Base-by-base conservation (phyloP, 1,140 invertebrate genomes). In the Drosophila melanica region DNA sequence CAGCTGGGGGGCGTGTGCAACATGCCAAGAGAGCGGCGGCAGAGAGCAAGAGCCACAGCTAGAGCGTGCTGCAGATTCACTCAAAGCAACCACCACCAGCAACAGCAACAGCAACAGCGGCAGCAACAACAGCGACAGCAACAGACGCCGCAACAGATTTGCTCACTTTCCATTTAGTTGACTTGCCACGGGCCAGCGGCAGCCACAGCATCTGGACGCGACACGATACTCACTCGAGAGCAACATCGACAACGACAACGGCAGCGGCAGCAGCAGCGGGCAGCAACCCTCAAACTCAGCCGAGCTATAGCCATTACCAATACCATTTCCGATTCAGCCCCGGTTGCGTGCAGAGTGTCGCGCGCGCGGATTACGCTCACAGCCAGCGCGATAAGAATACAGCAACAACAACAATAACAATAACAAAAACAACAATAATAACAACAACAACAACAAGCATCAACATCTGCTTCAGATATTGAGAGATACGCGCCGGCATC, bases 281-380 rank as follows among this genome's bases (percentile, higher is more conserved):
- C 14, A 53, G 42, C 77, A 76, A 81, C 79, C 78, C 78, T 70
- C 79, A 50, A 70, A 75, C 44, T 60, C 23, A 41, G 53, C 37
- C 42, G 58, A 37, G 47, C 41, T 37, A 42, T 23, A 35, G 16
- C 50, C 79, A 58, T 72, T 71, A 53, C 50, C 33, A 42, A 47
- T 23, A 35, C 18, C 42, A 80, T 85, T 85, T 85, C 77, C 81
- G 64, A 74, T 73, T 75, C 67, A 78, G 68, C 81, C 71, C 68
- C 79, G 63, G 20, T n/a, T 48, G 60, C 44, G 76, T 70, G 75
- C 68, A 67, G 65, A 57, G 53, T 81, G 79, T 81, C 58, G 71
- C 80, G 80, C 79, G 75, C 77, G 70, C 72, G 82, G 82, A 86
- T 86, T 86, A 86, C 82, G 82, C 79, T 76, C 79, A 81, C 44